These are phyloP conservation scores for Tineola bisselliella DNA, from an alignment of 2,888 invertebrate genomes.

Conservation along the genomic window DNA sequence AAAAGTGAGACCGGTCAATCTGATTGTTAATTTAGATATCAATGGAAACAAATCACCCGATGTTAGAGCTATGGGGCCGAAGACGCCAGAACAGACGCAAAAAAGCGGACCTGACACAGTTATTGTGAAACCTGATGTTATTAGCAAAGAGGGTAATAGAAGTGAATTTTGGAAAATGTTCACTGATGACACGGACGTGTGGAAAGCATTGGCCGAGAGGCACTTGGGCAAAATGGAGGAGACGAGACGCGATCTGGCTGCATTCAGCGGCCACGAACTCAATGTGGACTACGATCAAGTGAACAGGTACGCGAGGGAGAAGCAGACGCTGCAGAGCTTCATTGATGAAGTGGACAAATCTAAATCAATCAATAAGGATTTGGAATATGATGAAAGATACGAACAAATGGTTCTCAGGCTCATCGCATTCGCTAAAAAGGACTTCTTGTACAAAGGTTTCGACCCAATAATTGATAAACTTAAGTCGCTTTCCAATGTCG, in stretches of 20 bases:
- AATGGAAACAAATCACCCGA: constrained; percentile 16
- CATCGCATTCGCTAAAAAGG: constrained; percentile 57
- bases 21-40: constrained; percentile 32
- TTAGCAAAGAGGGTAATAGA: background rate
- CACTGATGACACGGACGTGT: constrained; percentile 58
- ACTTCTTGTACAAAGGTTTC: constrained; percentile 58
- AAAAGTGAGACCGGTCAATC: constrained; percentile 44
- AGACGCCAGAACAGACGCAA: constrained; percentile 29
- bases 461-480: constrained; percentile 57
- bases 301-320: constrained; percentile 45
- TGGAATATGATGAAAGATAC: constrained; percentile 55
- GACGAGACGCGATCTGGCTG: constrained; percentile 48
- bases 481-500: constrained; percentile 44
- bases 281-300: constrained; percentile 48
- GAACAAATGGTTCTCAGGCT: constrained; percentile 57
- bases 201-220: constrained; percentile 56
- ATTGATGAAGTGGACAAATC: constrained; percentile 55
- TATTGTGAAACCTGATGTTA: constrained; percentile 11
- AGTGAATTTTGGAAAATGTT: constrained; percentile 53
- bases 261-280: constrained; percentile 56
- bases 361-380: constrained; percentile 43
- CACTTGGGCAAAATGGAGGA: constrained; percentile 60
- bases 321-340: constrained; percentile 44
- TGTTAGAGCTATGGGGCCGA: constrained; percentile 22
- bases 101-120: constrained; percentile 30